Evolutionary conservation across 2,797 vertebrate species (phyloP).

Genomic region (Zalophus californianus): DNA sequence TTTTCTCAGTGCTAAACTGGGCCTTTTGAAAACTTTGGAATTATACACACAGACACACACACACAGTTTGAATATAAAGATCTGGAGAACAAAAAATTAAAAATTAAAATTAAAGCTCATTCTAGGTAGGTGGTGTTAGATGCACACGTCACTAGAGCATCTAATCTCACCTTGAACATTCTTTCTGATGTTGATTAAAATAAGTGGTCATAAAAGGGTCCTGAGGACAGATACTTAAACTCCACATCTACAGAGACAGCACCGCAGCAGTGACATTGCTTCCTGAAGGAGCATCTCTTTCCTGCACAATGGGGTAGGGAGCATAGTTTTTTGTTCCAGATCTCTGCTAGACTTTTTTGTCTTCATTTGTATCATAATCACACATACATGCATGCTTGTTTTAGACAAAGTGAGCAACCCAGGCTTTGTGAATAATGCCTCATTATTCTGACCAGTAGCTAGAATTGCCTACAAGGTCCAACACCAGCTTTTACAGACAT

Average conservation of each 20-base stretch:
- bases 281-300: background rate
- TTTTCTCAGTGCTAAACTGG: background rate
- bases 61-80: background rate
- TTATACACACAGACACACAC: background rate
- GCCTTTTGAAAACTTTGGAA: background rate
- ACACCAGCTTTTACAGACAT: background rate
- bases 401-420: background rate
- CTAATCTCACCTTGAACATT: background rate
- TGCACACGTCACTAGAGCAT: background rate
- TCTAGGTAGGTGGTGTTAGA: background rate
- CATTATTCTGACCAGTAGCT: background rate
- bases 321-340: background rate
- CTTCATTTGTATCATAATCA: background rate
- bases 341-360: background rate
- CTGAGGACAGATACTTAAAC: background rate
- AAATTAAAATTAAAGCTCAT: background rate
- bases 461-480: background rate
- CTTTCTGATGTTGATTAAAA: background rate
- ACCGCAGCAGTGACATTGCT: fast-evolving
- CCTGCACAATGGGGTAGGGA: background rate
- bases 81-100: background rate
- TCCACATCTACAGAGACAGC: background rate
- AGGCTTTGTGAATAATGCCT: background rate
- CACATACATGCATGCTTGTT: background rate
- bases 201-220: background rate